Evolutionary conservation across 2,797 vertebrate genomes (phyloP), one percentile per base, ranked within the genome.

Genomic region (Poeciliopsis turneri): DNA sequence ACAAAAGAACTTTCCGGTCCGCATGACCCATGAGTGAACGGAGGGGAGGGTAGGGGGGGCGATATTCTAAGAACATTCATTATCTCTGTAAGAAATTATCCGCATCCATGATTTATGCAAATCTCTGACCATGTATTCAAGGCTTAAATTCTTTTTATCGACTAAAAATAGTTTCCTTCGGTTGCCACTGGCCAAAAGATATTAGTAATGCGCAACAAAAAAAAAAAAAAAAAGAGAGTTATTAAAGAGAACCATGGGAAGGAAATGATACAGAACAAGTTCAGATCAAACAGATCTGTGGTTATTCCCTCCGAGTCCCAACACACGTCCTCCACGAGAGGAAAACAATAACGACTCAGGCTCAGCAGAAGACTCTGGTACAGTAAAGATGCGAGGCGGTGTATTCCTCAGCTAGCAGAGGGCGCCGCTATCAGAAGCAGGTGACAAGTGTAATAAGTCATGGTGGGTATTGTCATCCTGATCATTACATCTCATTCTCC

Each of bases 41-140:
- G 84, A 7, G 4, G 20, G 53, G 30, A 30, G 30, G 30, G 30
- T 30, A 30, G 36, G 81, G n/a, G 57, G 72, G 39, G 69, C 89
- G 88, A 92, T 90, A 91, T 93, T 92, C 87, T 84, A 92, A 90
- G 90, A 92, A 94, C 86, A 90, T 92, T 94, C 87, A 91, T 92
- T 93, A 94, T 94, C 89, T 93, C 82, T 51, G 82, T 85, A 90
- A 53, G 86, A 90, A 93, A 93, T 94, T 81, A 93, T 88, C 84
- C 80, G 41, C 78, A 86, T 89, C 89, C 87, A 83, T 92, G 90
- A 95, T 94, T 94, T 93, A 95, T 95, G 94, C 92, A 93, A 94
- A 95, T 94, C 89, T 93, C 84, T 88, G 90, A 88, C 92, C 93
- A 91, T 87, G 84, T 91, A 90, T 93, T 90, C 89, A 90, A 90